phyloP scores from a whole-genome alignment of 2,888 invertebrate species.

The Helleia helle region DNA sequence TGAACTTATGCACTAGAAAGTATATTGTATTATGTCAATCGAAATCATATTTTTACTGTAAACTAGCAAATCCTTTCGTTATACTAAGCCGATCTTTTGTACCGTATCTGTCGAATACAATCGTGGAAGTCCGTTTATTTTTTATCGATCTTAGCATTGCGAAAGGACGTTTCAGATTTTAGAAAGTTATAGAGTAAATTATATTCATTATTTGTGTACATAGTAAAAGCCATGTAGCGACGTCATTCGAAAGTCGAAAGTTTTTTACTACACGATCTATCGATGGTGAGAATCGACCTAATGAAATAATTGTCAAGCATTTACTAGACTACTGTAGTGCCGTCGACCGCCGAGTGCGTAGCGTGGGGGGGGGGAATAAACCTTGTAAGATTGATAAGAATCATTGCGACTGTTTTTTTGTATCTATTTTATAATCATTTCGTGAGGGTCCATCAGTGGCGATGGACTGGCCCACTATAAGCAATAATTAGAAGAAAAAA shows the following conservation, averaged over 20 bases:
- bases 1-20: constrained; percentile 1
- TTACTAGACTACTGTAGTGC: constrained; percentile 8
- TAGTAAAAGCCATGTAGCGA: constrained; percentile 5
- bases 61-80: constrained; percentile 2
- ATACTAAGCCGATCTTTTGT: background rate
- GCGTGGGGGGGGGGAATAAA: background rate
- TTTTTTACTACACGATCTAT: background rate
- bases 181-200: background rate
- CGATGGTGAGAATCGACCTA: background rate
- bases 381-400: background rate
- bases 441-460: background rate
- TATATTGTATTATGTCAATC: background rate
- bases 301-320: constrained; percentile 9
- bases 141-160: background rate
- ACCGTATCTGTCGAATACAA: background rate
- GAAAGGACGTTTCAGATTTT: constrained; percentile 5
- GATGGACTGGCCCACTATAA: background rate
- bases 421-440: background rate
- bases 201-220: constrained; percentile 5
- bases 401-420: background rate
- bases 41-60: constrained; percentile 2
- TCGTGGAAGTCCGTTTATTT: background rate
- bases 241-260: background rate
- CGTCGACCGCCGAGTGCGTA: constrained; percentile 2
- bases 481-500: too few species aligned